These are phyloP conservation scores for Falco berigora DNA, from an alignment of 2,797 vertebrate species.

Conservation along the genomic window DNA sequence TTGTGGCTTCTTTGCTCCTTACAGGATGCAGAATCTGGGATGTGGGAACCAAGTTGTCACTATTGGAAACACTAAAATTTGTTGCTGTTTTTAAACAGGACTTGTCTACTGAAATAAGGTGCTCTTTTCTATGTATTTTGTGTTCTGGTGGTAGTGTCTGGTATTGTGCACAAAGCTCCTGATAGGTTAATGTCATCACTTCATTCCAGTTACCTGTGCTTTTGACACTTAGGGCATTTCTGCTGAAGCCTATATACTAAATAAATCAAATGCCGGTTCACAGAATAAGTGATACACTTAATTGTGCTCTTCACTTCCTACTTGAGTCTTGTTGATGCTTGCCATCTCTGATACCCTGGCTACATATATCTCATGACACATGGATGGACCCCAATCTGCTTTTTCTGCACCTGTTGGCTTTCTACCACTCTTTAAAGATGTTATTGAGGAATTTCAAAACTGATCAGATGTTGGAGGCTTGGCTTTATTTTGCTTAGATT, in stretches of 20 bases:
- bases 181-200: not conserved
- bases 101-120: not conserved
- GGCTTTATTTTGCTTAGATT: not conserved
- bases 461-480: not conserved
- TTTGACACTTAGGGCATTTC: not conserved
- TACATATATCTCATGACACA: not conserved
- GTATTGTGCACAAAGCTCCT: not conserved
- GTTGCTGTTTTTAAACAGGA: not conserved
- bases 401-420: not conserved
- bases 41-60: not conserved
- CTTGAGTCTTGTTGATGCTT: not conserved
- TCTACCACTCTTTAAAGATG: not conserved
- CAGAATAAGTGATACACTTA: not conserved
- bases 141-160: not conserved
- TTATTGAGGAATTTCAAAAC: not conserved
- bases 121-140: not conserved
- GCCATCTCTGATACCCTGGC: not conserved
- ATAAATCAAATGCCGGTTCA: not conserved
- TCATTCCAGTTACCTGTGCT: not conserved
- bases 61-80: not conserved
- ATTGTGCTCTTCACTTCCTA: not conserved
- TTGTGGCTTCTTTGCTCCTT: not conserved
- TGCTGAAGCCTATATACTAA: not conserved
- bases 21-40: not conserved
- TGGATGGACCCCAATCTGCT: not conserved